phyloP scores from a whole-genome alignment of 2,888 invertebrate genomes.

The Latrodectus elegans region DNA sequence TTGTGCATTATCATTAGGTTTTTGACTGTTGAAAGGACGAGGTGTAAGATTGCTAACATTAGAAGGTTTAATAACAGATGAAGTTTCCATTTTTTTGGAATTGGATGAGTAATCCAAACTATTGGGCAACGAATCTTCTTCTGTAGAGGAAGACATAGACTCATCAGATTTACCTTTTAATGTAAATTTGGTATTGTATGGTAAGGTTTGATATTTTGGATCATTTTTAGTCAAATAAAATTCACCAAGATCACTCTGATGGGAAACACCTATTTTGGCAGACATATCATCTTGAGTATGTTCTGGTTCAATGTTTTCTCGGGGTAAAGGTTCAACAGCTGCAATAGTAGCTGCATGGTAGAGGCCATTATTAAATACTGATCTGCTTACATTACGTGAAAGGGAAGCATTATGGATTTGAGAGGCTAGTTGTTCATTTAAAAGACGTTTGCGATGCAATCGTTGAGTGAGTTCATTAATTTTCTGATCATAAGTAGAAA shows the following conservation, averaged over 20 bases:
- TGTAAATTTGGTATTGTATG: conserved; percentile 88
- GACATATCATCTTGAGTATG: conserved; percentile 70
- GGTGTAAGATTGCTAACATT: conserved; percentile 51
- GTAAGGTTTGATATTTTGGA: conserved; percentile 92
- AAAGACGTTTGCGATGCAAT: conserved; percentile 88
- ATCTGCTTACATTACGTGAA: conserved; percentile 20
- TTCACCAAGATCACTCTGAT: conserved; percentile 71
- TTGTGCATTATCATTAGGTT: neutral
- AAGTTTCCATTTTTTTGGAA: conserved; percentile 14
- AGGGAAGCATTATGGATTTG: conserved; percentile 74
- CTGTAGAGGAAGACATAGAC: conserved; percentile 47
- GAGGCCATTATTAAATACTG: conserved; percentile 23
- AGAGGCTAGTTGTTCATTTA: conserved; percentile 84
- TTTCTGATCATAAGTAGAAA: conserved; percentile 91
- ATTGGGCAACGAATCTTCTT: conserved; percentile 58
- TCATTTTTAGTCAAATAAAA: conserved; percentile 88
- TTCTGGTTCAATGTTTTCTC: conserved; percentile 65
- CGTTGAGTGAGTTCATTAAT: conserved; percentile 95
- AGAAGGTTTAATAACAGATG: conserved; percentile 29
- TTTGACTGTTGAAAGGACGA: conserved; percentile 34
- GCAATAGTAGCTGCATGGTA: conserved; percentile 72
- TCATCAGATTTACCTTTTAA: conserved; percentile 69
- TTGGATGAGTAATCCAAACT: conserved; percentile 23
- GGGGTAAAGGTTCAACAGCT: conserved; percentile 75
- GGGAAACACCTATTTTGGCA: conserved; percentile 65